These are phyloP conservation scores for Phyllotreta striolata DNA, from an alignment of 2,888 invertebrate species.

Conservation along the genomic window DNA sequence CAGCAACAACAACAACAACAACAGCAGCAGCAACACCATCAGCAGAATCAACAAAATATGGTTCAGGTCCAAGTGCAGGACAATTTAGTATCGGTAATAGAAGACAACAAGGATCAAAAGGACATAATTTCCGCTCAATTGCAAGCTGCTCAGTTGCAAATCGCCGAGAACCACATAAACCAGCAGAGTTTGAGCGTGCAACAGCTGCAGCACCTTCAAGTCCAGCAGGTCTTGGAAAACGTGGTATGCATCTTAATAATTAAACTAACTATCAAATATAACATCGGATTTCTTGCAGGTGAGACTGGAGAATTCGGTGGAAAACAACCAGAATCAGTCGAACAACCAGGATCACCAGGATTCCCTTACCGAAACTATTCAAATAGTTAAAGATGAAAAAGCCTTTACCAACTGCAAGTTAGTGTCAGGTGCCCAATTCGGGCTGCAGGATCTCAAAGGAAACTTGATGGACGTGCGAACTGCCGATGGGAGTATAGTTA, in stretches of 20 bases:
- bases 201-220: conserved; percentile 61
- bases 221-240: conserved; percentile 67
- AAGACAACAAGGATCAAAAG: conserved; percentile 60
- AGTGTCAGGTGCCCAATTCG: conserved; percentile 55
- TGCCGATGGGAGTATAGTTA: conserved; percentile 77
- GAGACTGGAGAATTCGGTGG: conserved; percentile 57
- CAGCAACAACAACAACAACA: conserved; percentile 52
- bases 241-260: conserved; percentile 47
- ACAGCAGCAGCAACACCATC: conserved; percentile 53
- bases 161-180: conserved; percentile 64
- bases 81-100: conserved; percentile 61
- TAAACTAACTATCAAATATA: not conserved
- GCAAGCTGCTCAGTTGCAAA: conserved; percentile 63
- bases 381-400: conserved; percentile 69
- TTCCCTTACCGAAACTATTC: conserved; percentile 48
- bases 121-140: conserved; percentile 56
- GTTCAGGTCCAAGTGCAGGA: conserved; percentile 62
- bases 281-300: conserved; percentile 42
- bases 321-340: conserved; percentile 52
- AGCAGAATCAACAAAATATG: conserved; percentile 56
- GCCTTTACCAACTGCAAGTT: conserved; percentile 64
- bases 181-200: conserved; percentile 57
- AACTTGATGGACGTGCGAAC: conserved; percentile 70
- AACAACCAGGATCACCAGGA: conserved; percentile 50
- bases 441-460: conserved; percentile 57